Evolutionary conservation across 2,888 invertebrate species (phyloP), one percentile per base, ranked within the genome.

Genomic region (Keiferia lycopersicella): DNA sequence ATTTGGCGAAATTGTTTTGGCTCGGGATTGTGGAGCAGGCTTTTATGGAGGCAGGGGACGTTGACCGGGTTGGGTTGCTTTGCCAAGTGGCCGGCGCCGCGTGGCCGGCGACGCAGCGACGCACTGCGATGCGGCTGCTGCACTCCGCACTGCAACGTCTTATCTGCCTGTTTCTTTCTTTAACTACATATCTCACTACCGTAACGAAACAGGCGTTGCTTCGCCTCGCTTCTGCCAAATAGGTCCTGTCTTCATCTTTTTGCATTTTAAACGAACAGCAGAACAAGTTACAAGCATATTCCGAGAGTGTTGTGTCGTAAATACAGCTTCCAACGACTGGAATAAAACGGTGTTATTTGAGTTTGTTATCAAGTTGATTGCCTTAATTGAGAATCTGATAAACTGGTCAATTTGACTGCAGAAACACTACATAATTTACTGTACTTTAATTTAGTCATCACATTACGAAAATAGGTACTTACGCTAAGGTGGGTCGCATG

Each of bases 1-100:
- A 85, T 88, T 90, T 85, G 87, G 85, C 80, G 81, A 87, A 91
- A 91, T 91, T 90, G 90, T 89, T 90, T 91, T 91, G 91, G 91
- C 84, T 82, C 79, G 76, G 75, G 75, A 78, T 78, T 83, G 80
- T 77, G 78, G 79, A 89, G 89, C 45, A 45, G 56, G 88, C 88
- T 88, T 89, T 91, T 89, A 89, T 89, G 80, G 83, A 79, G 79
- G 73, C 77, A 71, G 80, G 79, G 90, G 82, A 90, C 88, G 83
- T 83, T 91, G 91, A 91, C 90, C 90, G 90, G 86, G 80, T 73
- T 78, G 79, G 73, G 34, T 34, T 34, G 34, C 8, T 34, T 75
- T 91, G 91, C 91, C 91, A 91, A 91, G 84, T 84, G 77, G 80
- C 83, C 83, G 91, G 91, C 91, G 91, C 91, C 91, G 75, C 75